These are phyloP conservation scores for Sitodiplosis mosellana DNA, from an alignment of 1,140 invertebrate genomes.

Conservation along the genomic window DNA sequence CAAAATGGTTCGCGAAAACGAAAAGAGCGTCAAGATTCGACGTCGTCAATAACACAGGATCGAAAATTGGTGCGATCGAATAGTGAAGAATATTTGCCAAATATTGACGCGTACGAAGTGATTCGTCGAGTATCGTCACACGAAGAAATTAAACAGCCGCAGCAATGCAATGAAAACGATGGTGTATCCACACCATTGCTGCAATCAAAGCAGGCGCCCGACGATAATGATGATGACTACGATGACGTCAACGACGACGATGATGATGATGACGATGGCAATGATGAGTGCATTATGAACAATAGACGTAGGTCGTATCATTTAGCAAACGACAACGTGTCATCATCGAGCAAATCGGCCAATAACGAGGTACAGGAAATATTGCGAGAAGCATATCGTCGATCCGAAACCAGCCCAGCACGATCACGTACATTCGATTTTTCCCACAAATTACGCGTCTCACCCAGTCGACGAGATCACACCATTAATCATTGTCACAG, in stretches of 20 bases:
- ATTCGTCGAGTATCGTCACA: conserved; percentile 43
- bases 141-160: conserved; percentile 38
- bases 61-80: conserved; percentile 58
- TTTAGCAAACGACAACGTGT: too few species aligned
- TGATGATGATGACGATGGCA: neutral
- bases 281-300: neutral
- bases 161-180: conserved; percentile 12
- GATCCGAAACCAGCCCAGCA: conserved; percentile 19
- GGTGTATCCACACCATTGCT: too few species aligned
- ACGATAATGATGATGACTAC: neutral
- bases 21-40: conserved; percentile 54
- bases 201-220: neutral
- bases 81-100: conserved; percentile 39
- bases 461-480: conserved; percentile 13
- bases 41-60: conserved; percentile 41
- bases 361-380: conserved; percentile 1
- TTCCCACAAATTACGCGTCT: conserved; percentile 8
- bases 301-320: too few species aligned
- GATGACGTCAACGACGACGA: neutral
- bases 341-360: neutral
- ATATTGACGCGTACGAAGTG: conserved; percentile 22
- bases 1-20: conserved; percentile 37
- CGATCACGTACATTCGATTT: conserved; percentile 8
- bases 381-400: conserved; percentile 1
- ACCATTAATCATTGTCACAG: conserved; percentile 11